Evolutionary conservation across 2,888 invertebrate species (phyloP), one percentile per base, ranked within the genome.

Genomic region (Archips xylosteana): DNA sequence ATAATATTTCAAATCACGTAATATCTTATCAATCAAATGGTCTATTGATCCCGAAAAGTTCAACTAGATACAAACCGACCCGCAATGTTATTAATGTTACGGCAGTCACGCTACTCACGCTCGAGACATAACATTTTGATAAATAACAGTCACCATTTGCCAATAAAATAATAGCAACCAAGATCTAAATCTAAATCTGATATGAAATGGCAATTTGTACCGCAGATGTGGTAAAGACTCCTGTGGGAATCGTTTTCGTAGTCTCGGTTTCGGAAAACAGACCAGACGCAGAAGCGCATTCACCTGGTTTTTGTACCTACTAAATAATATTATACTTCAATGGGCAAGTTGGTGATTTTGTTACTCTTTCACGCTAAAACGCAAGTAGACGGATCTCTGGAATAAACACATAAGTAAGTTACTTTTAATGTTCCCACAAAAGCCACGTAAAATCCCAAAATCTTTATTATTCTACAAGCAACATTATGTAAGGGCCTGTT

Each of bases 21-120:
- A 45, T 59, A 67, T 42, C 42, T 42, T 39, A 59, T 45, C 45
- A n/a, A n/a, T 34, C 42, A 12, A 65, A 36, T 34, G 51, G 49
- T 42, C 34, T 60, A 13, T 60, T 60, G 36, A 36, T 36, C 68
- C 60, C 60, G 36, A 68, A 67, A 59, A 59, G 68, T 60, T 60
- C 60, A 68, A n/a, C 36, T 39, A 49, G 49, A 60, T 42, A 36
- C 12, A 49, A 47, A 15, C 42, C 49, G 57, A 67, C 59, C 32
- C n/a, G 45, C 60, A 68, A 36, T 49, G 23, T 47, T 60, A 49
- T 60, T 15, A 60, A n/a, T 49, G 47, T 59, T 67, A n/a, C 57
- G n/a, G 23, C 45, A 45, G 67, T 67, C 67, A 67, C 67, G 66
- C 57, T 59, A 65, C 57, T 67, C 59, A 67, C 47, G 68, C 47